Evolutionary conservation across 2,888 invertebrate species (phyloP), one percentile per base, ranked within the genome.

Genomic region (Tanaodytes sp.): DNA sequence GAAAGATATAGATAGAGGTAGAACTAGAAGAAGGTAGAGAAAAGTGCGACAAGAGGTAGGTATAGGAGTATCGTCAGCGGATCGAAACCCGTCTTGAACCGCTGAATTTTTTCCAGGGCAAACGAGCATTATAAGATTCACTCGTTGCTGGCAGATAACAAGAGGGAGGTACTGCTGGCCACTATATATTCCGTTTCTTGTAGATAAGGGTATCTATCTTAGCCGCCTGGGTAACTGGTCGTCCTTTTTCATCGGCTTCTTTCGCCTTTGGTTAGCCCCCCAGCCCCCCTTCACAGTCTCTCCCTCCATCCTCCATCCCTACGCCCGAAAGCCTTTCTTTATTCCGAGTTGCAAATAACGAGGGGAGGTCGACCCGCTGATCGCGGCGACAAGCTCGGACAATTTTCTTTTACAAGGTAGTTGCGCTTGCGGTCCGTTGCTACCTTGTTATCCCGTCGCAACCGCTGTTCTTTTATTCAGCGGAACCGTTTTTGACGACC

Each of bases 401-500:
- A 79, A 79, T 82, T 82, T 81, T 79, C 78, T 76, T 74, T 68
- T 63, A 74, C 73, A 75, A 78, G 76, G 79, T 79, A 80, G 78
- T 79, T 80, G 75, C 64, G 59, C 75, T 77, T 74, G 76, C 77
- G 79, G 75, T 79, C 74, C 73, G 77, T 67, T 79, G 79, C 79
- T 77, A 77, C 77, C 81, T 81, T 81, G 80, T 82, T 83, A 82
- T 80, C 80, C 62, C 62, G 73, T 58, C 63, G 58, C 55, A 31
- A 36, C 42, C 43, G 42, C 61, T 39, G 52, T 51, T 62, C 51
- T 57, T 57, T 62, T 52, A 51, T 57, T 62, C 62, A 42, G 20
- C 43, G 33, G 42, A 31, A 31, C 27, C 20, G 19, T 52, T 48
- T 40, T 49, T 37, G 67, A 57, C 57, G 55, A 62, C 62, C 57